phyloP scores from a whole-genome alignment of 92 coral and sea anemone genomes.

The Bergia sp. region DNA sequence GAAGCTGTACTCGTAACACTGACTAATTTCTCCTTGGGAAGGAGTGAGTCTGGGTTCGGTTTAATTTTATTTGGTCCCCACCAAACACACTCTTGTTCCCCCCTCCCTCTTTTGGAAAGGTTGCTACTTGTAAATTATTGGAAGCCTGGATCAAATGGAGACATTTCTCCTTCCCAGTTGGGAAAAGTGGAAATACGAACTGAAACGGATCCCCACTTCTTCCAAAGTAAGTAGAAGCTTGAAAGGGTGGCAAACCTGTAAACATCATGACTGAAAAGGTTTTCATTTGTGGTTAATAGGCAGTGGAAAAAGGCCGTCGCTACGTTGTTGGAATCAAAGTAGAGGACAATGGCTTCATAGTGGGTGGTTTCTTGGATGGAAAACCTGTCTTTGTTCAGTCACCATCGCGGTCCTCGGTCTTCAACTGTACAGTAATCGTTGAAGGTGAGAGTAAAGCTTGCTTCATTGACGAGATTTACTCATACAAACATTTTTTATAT shows the following conservation, averaged over 20 bases:
- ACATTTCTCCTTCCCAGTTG: not conserved
- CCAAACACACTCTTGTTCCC: too few species aligned
- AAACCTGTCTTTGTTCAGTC: conserved; percentile 32
- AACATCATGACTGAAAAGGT: too few species aligned
- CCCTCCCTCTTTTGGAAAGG: too few species aligned
- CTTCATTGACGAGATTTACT: too few species aligned
- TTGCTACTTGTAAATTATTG: too few species aligned
- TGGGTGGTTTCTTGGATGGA: conserved; percentile 62
- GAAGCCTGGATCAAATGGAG: too few species aligned
- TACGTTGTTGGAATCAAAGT: conserved; percentile 64
- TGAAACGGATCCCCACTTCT: not conserved
- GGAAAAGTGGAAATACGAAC: too few species aligned
- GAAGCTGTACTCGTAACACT: too few species aligned
- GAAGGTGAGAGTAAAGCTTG: conserved; percentile 56
- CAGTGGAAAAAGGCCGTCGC: conserved; percentile 43
- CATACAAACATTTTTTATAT: not conserved
- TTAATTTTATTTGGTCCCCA: too few species aligned
- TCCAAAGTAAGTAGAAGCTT: not conserved
- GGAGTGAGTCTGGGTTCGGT: too few species aligned
- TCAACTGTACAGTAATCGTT: conserved; percentile 67
- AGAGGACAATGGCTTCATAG: conserved; percentile 75
- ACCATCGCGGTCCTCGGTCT: conserved; percentile 58
- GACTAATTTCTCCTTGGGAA: too few species aligned
- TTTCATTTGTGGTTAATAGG: conserved; percentile 35
- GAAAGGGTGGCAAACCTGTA: too few species aligned